Conservation (phyloP, 2,888 invertebrate genomes). For the Marasmarcha lunaedactyla region DNA sequence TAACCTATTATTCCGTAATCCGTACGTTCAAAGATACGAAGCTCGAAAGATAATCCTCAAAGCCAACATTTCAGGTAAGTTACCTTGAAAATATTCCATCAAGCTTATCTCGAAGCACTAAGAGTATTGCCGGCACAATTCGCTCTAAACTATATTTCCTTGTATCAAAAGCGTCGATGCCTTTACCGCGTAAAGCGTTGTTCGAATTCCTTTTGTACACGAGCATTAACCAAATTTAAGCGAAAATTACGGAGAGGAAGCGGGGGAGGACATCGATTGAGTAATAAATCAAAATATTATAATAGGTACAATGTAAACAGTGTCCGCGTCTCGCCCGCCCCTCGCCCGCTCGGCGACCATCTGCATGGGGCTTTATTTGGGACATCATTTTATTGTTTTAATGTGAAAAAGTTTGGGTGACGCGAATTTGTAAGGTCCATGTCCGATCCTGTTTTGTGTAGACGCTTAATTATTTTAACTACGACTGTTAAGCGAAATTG, state of each 20-base stretch:
- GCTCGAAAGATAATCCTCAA: too few relatives aligned
- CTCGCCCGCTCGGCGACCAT: conserved; percentile 18
- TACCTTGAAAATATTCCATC: too few relatives aligned
- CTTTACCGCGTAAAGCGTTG: conserved; percentile 45
- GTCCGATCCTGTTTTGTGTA: too few relatives aligned
- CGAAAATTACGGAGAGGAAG: conserved; percentile 35
- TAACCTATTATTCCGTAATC: too few relatives aligned
- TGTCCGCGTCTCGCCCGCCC: conserved; percentile 27
- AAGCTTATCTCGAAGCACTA: too few relatives aligned
- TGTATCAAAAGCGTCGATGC: conserved; percentile 50
- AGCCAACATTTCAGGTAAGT: too few relatives aligned
- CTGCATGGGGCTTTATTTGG: not conserved
- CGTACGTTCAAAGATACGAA: too few relatives aligned
- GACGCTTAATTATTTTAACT: too few relatives aligned
- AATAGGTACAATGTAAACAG: conserved; percentile 60
- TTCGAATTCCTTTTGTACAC: conserved; percentile 50
- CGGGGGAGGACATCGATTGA: conserved; percentile 48
- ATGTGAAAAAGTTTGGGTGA: too few relatives aligned
- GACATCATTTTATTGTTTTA: too few relatives aligned
- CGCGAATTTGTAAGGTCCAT: too few relatives aligned
- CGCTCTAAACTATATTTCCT: conserved; percentile 1
- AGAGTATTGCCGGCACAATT: not conserved
- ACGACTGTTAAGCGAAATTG: too few relatives aligned
- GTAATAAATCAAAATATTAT: conserved; percentile 64
- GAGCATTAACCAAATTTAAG: conserved; percentile 46